Base-by-base conservation (phyloP, 2,888 invertebrate genomes). In the Athripsodes cinereus region DNA sequence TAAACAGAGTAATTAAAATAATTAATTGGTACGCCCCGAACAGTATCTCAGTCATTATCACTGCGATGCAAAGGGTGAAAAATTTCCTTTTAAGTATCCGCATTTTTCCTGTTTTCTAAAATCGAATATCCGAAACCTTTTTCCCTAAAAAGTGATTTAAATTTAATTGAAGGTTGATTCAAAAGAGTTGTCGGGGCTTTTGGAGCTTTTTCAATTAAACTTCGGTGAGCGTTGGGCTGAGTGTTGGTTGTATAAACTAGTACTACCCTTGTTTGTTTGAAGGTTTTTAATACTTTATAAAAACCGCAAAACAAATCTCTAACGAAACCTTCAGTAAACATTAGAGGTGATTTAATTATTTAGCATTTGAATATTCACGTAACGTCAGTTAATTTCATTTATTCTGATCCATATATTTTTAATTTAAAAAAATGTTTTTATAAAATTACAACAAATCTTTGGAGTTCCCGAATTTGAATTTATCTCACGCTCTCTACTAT, bases 101-200 rank as follows among this genome's bases (percentile, higher is more conserved):
- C 13, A 40, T 16, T 40, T n/a, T n/a, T 40, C 40, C 40, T 5
- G 13, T 16, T 40, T 13, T 13, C 40, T 40, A 5, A n/a, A 40
- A 40, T 40, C 40, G 16, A 40, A 40, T 40, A 40, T 40, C 13
- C n/a, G 40, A 3, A 40, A 40, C 40, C 40, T 40, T 40, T 40
- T 40, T 40, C 16, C 16, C 16, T 13, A 40, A 40, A 40, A 40
- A 40, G 40, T 40, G 40, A 40, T 40, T 40, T 40, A 40, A 16
- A 40, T 40, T 40, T 40, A 40, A 40, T 40, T 40, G 40, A 40
- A 40, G 16, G 40, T 40, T 40, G 40, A 40, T 40, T 40, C 40
- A 16, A 16, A 40, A 40, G 40, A 40, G 40, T 40, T 40, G 13
- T 40, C 26, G 13, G 40, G 13, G 40, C 40, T 40, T 40, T 40